These are phyloP conservation scores for Thamnaconus septentrionalis DNA, from an alignment of 2,113 vertebrate species.

Conservation along the genomic window DNA sequence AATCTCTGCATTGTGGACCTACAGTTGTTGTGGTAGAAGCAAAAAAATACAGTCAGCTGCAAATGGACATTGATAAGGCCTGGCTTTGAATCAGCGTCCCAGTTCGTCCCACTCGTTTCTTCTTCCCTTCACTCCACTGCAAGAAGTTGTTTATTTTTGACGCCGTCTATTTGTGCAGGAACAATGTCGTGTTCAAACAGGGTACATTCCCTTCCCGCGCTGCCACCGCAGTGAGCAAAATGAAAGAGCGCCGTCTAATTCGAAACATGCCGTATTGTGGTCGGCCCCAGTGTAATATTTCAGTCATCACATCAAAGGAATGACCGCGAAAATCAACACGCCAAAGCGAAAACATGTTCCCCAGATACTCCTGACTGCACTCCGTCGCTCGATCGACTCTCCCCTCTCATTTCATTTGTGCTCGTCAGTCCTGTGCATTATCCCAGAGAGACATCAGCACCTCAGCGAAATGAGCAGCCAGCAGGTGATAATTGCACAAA, in stretches of 20 bases:
- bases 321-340: background rate
- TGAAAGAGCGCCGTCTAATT: background rate
- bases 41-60: too few relatives aligned
- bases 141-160: background rate
- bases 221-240: background rate
- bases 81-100: too few relatives aligned
- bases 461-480: conserved; percentile 20
- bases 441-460: conserved; percentile 7
- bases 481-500: conserved; percentile 15
- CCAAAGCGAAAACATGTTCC: background rate
- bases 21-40: too few relatives aligned
- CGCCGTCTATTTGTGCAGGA: background rate
- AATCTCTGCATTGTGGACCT: too few relatives aligned
- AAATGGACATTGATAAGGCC: too few relatives aligned
- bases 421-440: conserved; percentile 10
- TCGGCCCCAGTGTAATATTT: background rate
- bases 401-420: conserved; percentile 8
- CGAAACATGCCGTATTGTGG: background rate
- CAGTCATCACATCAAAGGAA: background rate
- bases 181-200: background rate
- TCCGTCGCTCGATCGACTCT: background rate
- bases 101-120: background rate
- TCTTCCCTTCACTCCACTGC: background rate
- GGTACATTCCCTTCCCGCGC: background rate
- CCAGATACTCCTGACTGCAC: too few relatives aligned